Conservation (phyloP, 1,140 invertebrate genomes). For the Drosophila leontia region DNA sequence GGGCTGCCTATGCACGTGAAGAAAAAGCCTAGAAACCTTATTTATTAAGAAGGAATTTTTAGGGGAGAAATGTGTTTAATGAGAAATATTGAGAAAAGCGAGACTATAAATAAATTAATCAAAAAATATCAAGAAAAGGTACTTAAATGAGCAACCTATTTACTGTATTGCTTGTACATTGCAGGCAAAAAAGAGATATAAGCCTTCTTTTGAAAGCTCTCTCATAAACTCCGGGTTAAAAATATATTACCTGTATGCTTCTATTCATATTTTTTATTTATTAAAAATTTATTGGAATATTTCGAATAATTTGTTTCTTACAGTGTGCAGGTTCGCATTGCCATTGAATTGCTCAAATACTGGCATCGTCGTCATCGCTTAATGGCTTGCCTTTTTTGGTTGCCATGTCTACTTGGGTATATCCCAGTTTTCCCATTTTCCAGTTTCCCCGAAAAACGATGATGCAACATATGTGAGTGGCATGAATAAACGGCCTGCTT, state of each 20-base stretch:
- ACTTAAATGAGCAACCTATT: background rate
- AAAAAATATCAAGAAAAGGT: background rate
- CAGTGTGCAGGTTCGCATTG: constrained; percentile 56
- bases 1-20: background rate
- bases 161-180: background rate
- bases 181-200: background rate
- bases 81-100: background rate
- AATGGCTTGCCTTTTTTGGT: constrained; percentile 69
- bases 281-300: no score
- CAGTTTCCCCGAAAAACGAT: constrained; percentile 25
- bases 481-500: constrained; percentile 71
- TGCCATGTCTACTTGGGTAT: constrained; percentile 50
- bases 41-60: no score
- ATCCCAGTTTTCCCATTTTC: background rate
- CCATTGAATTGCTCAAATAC: constrained; percentile 83
- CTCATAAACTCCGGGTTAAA: background rate
- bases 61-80: background rate
- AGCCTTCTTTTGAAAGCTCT: background rate
- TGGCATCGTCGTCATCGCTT: constrained; percentile 57
- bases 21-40: background rate
- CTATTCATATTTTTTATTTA: no score
- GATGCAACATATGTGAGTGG: constrained; percentile 76
- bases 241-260: background rate
- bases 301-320: background rate
- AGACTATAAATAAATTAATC: no score